Evolutionary conservation across 2,888 invertebrate genomes (phyloP).

Genomic region (Nycteola revayana): DNA sequence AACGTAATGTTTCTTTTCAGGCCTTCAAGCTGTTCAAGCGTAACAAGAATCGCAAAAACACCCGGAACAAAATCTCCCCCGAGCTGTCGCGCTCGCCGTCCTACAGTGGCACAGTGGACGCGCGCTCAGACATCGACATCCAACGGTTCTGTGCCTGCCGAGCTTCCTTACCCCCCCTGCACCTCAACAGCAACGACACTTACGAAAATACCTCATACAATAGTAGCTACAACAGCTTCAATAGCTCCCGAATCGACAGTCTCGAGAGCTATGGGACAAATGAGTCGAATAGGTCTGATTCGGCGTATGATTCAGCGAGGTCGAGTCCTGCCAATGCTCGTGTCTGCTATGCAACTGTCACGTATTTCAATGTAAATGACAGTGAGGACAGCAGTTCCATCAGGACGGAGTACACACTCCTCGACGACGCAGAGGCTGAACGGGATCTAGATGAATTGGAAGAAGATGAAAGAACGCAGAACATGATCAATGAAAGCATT

Average conservation of each 20-base stretch:
- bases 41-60: conserved; percentile 55
- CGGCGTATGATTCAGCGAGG: conserved; percentile 69
- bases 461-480: conserved; percentile 63
- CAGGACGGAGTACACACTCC: conserved; percentile 68
- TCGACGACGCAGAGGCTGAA: conserved; percentile 58
- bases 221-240: conserved; percentile 62
- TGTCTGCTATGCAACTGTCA: conserved; percentile 69
- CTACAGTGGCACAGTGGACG: conserved; percentile 71
- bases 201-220: conserved; percentile 57
- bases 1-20: conserved; percentile 39
- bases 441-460: conserved; percentile 39
- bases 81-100: conserved; percentile 61
- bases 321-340: conserved; percentile 58
- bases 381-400: conserved; percentile 74
- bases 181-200: conserved; percentile 41
- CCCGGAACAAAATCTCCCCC: conserved; percentile 67
- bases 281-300: conserved; percentile 61
- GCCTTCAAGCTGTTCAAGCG: conserved; percentile 75
- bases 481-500: conserved; percentile 70
- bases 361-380: conserved; percentile 71
- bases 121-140: conserved; percentile 65
- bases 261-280: conserved; percentile 51
- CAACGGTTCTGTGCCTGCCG: conserved; percentile 68
- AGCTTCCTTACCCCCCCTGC: conserved; percentile 53
- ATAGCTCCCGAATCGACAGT: conserved; percentile 59